Base-by-base conservation (phyloP, 2,797 vertebrate species). In the Serranus cabrilla region DNA sequence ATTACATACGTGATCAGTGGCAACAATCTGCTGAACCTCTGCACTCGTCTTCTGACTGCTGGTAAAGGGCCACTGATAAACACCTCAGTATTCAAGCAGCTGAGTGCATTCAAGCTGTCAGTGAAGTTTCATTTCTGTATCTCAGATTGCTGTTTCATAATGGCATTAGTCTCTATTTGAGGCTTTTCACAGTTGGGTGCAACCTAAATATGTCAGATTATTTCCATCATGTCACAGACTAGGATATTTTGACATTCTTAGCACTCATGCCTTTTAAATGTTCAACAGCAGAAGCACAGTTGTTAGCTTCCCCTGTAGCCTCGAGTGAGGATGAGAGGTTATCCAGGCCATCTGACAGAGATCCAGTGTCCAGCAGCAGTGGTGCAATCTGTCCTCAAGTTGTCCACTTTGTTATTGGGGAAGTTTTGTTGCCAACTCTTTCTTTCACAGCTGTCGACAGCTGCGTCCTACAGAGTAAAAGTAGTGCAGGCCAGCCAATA, bases 301-400 rank as follows among this genome's bases (percentile, higher is more conserved):
- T 7, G 1, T 71, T 66, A 47, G 40, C 39, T 50, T 65, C 59
- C 20, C 50, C 40, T 46, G 55, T 27, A 47, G 34, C 34, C 2
- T 70, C 57, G 59, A 70, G 59, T 45, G 31, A 37, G 49, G 40
- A 72, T 27, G 18, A 43, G 49, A 57, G 57, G 47, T 64, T 58
- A 65, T 72, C 42, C 54, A 59, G 71, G 69, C 75, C 50, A 34
- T 34, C 40, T 42, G 42, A 59, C 16, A 6, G 42, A 43, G 27
- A 71, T 42, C 11, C 39, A 20, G n/a, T 17, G 57, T 73, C 34
- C 57, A 55, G 71, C 58, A 74, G 49, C 50, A 42, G 52, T 4
- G 18, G 51, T 59, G 43, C 59, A 71, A 76, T 74, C 46, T 78
- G 58, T 43, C 68, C 23, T 50, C 31, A 54, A 60, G 43, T 57